These are phyloP conservation scores for Thymelicus lineola DNA, from an alignment of 2,888 invertebrate genomes.

Conservation along the genomic window DNA sequence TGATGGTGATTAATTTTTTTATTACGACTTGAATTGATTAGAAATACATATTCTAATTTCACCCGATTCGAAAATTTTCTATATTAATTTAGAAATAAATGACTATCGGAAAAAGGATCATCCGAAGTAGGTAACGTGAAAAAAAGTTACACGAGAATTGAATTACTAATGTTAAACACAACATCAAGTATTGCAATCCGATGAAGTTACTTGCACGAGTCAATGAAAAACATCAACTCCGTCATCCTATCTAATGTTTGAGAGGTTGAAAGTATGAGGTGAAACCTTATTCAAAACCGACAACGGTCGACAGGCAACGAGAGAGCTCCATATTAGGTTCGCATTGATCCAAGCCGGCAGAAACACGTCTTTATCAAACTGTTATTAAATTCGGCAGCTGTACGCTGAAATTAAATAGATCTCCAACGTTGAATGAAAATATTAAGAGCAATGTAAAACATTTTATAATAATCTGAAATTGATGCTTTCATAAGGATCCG, in stretches of 20 bases:
- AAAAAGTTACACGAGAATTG: too few species aligned
- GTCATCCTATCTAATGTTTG: constrained; percentile 71
- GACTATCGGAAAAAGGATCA: too few species aligned
- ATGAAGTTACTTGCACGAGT: background rate
- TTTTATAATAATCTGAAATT: too few species aligned
- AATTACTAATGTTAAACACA: too few species aligned
- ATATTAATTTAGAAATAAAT: too few species aligned
- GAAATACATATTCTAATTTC: too few species aligned
- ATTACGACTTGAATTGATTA: too few species aligned
- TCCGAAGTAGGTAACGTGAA: too few species aligned
- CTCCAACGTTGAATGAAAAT: background rate
- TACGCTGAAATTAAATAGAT: constrained; percentile 45
- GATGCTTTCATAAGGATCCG: too few species aligned
- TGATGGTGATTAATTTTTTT: too few species aligned
- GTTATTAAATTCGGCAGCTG: constrained; percentile 74
- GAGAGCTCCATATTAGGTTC: constrained; percentile 68
- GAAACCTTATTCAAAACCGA: constrained; percentile 67
- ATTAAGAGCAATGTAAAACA: background rate
- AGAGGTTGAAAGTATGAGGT: constrained; percentile 69
- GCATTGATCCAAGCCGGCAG: constrained; percentile 67
- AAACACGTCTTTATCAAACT: constrained; percentile 76
- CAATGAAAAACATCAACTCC: constrained; percentile 70
- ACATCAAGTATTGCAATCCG: too few species aligned
- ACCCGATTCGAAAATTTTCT: too few species aligned
- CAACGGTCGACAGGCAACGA: constrained; percentile 72